Evolutionary conservation across 2,888 invertebrate genomes (phyloP).

Genomic region (Buathra laborator): DNA sequence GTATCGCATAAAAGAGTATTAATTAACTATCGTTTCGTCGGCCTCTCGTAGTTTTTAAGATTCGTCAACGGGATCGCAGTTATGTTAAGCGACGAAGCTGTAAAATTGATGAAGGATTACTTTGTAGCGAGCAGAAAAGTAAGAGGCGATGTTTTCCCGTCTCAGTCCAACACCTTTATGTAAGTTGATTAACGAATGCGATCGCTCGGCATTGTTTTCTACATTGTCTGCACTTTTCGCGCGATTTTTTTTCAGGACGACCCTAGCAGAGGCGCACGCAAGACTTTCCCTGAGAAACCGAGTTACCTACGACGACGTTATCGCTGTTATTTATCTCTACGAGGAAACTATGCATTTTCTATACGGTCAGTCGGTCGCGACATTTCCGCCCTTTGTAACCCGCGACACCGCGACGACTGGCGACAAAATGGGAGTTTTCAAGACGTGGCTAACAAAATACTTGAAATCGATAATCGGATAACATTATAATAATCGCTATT

Average conservation of each 20-base stretch:
- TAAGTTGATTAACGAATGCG: constrained; percentile 70
- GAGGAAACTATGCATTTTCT: constrained; percentile 71
- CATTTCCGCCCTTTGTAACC: constrained; percentile 40
- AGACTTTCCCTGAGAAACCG: constrained; percentile 74
- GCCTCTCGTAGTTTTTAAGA: constrained; percentile 72
- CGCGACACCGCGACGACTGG: constrained; percentile 23
- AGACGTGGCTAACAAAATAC: constrained; percentile 57
- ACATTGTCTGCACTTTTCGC: not conserved
- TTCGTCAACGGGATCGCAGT: constrained; percentile 72
- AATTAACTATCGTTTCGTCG: not conserved
- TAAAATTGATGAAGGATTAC: constrained; percentile 84
- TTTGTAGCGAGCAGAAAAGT: constrained; percentile 84
- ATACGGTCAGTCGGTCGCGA: constrained; percentile 49
- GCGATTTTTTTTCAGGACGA: constrained; percentile 71
- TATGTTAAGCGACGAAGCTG: constrained; percentile 78
- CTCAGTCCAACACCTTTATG: constrained; percentile 78
- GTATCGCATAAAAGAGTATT: not conserved
- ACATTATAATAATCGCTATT: constrained; percentile 43
- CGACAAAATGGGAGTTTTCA: constrained; percentile 59
- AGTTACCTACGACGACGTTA: constrained; percentile 77
- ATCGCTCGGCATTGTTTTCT: not conserved
- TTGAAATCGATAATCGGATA: constrained; percentile 25
- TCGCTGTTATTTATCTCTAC: constrained; percentile 76
- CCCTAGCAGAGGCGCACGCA: constrained; percentile 78
- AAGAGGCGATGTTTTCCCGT: constrained; percentile 81